These are phyloP conservation scores for Cirrhinus molitorella DNA, from an alignment of 2,797 vertebrate species.

Conservation along the genomic window DNA sequence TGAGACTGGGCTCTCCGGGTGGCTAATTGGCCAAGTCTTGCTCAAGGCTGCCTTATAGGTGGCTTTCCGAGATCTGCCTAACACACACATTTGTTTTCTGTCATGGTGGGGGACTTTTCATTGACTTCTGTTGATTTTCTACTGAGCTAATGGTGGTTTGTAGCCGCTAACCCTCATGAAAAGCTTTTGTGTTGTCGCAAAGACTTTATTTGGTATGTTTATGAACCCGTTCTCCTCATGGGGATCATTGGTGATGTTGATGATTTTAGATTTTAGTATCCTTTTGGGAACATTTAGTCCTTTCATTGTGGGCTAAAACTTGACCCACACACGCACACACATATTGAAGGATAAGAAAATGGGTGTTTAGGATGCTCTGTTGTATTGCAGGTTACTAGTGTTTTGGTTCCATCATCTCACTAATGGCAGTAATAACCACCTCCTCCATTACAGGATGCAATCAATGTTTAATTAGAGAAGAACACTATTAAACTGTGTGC, in stretches of 20 bases:
- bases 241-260: constrained; percentile 1
- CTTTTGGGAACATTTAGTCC: neutral
- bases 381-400: constrained; percentile 5
- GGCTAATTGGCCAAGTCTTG: constrained; percentile 43
- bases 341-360: neutral
- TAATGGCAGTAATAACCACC: constrained; percentile 26
- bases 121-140: constrained; percentile 26
- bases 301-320: neutral
- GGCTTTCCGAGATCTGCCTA: constrained; percentile 16
- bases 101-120: constrained; percentile 3
- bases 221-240: neutral
- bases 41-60: constrained; percentile 29
- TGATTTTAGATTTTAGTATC: neutral
- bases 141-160: neutral
- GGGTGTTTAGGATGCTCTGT: neutral
- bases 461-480: constrained; percentile 33
- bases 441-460: constrained; percentile 18
- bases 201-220: constrained; percentile 11
- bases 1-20: constrained; percentile 5
- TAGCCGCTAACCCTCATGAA: neutral
- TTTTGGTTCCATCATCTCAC: constrained; percentile 29
- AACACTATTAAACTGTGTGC: neutral
- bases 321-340: neutral
- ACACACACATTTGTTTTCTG: constrained; percentile 28
- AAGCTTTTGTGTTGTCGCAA: neutral